Base-by-base conservation (phyloP, 2,113 vertebrate species). In the Thermophis baileyi region DNA sequence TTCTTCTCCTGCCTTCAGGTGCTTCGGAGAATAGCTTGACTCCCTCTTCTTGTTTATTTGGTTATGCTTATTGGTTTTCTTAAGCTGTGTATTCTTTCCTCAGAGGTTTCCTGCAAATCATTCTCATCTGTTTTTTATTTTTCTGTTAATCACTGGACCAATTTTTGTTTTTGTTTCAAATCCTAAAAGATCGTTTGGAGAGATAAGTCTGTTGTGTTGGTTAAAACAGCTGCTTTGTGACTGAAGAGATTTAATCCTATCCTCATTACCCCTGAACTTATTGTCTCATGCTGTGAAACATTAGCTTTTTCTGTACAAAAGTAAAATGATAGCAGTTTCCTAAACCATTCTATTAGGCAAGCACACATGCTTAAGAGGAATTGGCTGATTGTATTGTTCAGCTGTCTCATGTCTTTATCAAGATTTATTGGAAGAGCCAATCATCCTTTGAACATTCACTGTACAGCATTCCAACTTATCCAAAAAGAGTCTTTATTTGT, bases 281-380 rank as follows among this genome's bases (percentile, higher is more conserved):
- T 49, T 57, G 8, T 51, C 40, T 40, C 35, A 12, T 60, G 86
- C 49, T 88, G 12, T 60, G 50, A 60, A 85, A 53, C 91, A 14
- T 12, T 51, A 89, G 27, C 35, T 85, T 92, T 74, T 55, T 55
- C 22, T 89, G 20, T 0, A 0, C 11, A 22, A 51, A 24, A 27
- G 50, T 91, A 35, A 89, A 85, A 35, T 93, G 54, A 86, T 81
- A 86, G 35, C 30, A 86, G 27, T 93, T 93, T 93, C 54, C 49
- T 89, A 10, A 89, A 51, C 46, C 0, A n/a, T 2, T 50, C 54
- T 0, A 0, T 88, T 91, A 35, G 51, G 46, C 4, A 7, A 6
- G 18, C 53, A n/a, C 0, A 1, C 6, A 22, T 92, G 1, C 51
- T 51, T 25, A 93, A 85, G 46, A 89, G 47, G 85, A 88, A 4